Evolutionary conservation across 2,888 invertebrate genomes (phyloP).

Genomic region (Ormyrus thymus): DNA sequence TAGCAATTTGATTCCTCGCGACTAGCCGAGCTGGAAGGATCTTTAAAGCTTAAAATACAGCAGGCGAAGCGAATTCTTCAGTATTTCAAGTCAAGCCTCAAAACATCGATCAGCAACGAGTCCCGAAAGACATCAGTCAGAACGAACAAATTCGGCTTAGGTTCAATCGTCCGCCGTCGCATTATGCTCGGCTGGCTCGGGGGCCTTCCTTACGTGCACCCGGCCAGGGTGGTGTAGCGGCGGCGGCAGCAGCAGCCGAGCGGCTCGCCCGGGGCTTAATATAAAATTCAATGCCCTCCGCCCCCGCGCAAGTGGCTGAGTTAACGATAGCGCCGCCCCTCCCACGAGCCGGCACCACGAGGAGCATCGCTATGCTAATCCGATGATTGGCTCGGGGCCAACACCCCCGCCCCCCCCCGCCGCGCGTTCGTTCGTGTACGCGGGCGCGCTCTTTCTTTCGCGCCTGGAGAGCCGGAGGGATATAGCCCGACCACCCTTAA

Average conservation of each 20-base stretch:
- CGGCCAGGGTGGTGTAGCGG: no score
- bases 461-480: slow-evolving; percentile 54
- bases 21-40: no score
- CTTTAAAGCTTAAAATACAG: no score
- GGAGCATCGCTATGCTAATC: slow-evolving; percentile 75
- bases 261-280: slow-evolving; percentile 59
- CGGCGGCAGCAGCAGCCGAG: no score
- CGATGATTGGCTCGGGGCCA: slow-evolving; percentile 75
- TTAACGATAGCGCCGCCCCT: slow-evolving; percentile 64
- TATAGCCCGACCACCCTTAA: slow-evolving; percentile 47
- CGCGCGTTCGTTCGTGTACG: slow-evolving; percentile 5
- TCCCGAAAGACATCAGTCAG: neutral
- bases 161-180: no score
- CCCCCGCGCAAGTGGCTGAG: slow-evolving; percentile 66
- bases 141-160: slow-evolving; percentile 2
- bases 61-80: no score
- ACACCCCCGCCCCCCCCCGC: slow-evolving; percentile 42
- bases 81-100: no score
- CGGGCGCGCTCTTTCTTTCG: slow-evolving; percentile 58
- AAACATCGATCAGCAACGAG: no score
- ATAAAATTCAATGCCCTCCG: slow-evolving; percentile 69
- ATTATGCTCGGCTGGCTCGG: no score
- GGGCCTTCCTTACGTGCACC: no score
- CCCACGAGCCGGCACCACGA: neutral
- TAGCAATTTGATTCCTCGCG: no score